Conservation (phyloP, 2,797 vertebrate species). For the Dermochelys coriacea region DNA sequence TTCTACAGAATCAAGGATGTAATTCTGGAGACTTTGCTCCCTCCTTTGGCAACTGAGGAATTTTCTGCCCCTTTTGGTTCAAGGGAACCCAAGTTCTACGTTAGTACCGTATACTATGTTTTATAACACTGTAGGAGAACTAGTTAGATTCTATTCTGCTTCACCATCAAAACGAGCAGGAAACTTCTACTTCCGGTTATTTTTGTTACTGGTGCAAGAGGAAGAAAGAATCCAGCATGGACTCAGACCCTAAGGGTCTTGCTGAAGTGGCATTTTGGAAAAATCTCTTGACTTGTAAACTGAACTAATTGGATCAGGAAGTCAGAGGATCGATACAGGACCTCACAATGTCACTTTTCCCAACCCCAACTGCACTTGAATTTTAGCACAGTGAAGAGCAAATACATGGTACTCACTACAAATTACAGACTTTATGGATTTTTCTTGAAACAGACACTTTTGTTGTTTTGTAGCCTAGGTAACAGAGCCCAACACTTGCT, state of each 20-base stretch:
- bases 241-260: not conserved
- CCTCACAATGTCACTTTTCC: not conserved
- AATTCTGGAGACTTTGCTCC: fast-evolving
- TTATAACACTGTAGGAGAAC: not conserved
- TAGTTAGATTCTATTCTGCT: not conserved
- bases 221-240: not conserved
- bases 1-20: not conserved
- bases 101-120: fast-evolving
- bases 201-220: fast-evolving
- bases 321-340: not conserved
- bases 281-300: not conserved
- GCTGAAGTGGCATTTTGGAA: not conserved
- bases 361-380: not conserved
- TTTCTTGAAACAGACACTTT: not conserved
- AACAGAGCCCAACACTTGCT: not conserved
- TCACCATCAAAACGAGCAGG: not conserved
- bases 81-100: not conserved
- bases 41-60: fast-evolving
- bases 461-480: not conserved
- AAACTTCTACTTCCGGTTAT: not conserved
- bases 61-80: not conserved
- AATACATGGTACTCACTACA: not conserved
- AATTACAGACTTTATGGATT: not conserved
- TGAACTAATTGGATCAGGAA: not conserved
- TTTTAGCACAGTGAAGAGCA: not conserved